A percentile compares a stretch with the other conserved stretches of the same genome.
Conservation (phyloP, 1,140 invertebrate genomes). For the Parasteatoda tepidariorum region DNA sequence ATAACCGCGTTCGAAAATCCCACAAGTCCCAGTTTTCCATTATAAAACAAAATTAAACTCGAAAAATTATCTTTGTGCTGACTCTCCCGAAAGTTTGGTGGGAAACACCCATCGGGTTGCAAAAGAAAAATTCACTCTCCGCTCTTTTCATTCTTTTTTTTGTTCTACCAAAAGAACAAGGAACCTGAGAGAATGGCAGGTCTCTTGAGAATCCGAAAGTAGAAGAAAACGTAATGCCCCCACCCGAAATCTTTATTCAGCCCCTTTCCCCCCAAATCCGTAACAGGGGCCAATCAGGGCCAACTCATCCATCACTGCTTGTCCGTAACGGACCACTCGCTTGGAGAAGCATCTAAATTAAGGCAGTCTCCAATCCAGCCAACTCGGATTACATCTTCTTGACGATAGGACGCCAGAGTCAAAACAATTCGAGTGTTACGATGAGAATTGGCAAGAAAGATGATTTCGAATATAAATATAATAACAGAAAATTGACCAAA, state of each 20-base stretch:
- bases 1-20: too few relatives aligned
- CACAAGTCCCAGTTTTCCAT: too few relatives aligned
- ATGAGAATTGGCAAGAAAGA: neutral
- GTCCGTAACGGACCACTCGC: slow-evolving; percentile 32
- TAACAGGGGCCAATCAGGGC: slow-evolving; percentile 50
- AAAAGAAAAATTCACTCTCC: neutral
- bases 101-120: slow-evolving; percentile 32
- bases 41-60: too few relatives aligned
- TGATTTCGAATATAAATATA: too few relatives aligned
- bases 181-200: slow-evolving; percentile 7
- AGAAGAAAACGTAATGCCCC: neutral
- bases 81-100: neutral
- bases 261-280: slow-evolving; percentile 21
- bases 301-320: slow-evolving; percentile 51
- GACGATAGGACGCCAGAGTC: neutral
- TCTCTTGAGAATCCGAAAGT: neutral
- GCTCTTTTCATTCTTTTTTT: neutral
- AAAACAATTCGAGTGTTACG: neutral
- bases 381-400: neutral
- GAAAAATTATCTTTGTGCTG: neutral
- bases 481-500: too few relatives aligned
- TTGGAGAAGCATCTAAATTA: slow-evolving; percentile 47
- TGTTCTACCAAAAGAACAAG: slow-evolving; percentile 34
- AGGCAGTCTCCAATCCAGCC: slow-evolving; percentile 6
- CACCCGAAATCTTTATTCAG: neutral